Evolutionary conservation across 2,888 invertebrate genomes (phyloP).

Genomic region (Athalia circularis): DNA sequence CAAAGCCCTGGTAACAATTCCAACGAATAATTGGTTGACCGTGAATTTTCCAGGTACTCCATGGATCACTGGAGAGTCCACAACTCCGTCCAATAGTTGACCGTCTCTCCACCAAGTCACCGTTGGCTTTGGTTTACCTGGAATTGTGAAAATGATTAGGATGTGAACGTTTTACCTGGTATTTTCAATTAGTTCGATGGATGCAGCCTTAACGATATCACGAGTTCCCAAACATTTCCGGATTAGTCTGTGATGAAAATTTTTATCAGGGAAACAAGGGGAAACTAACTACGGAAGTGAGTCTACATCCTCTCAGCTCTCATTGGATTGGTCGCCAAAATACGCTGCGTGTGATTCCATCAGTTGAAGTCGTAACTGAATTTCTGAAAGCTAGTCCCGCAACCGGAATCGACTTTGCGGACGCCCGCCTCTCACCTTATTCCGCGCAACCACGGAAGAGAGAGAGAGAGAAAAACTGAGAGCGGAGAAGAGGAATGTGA

Average conservation of each 20-base stretch:
- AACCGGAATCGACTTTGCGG: constrained; percentile 16
- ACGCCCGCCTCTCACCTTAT: background rate
- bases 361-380: constrained; percentile 36
- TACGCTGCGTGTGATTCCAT: constrained; percentile 13
- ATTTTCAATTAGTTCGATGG: too few species aligned
- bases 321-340: background rate
- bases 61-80: constrained; percentile 78
- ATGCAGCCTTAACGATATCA: too few species aligned
- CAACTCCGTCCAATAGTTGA: constrained; percentile 83
- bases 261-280: too few species aligned
- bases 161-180: background rate
- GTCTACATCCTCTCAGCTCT: too few species aligned
- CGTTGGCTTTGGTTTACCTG: constrained; percentile 88
- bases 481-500: too few species aligned
- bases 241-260: too few species aligned
- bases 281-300: too few species aligned
- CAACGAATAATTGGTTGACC: constrained; percentile 86
- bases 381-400: constrained; percentile 20
- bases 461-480: background rate
- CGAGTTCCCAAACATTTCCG: too few species aligned
- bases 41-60: constrained; percentile 78
- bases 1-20: constrained; percentile 82
- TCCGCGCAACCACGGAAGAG: background rate
- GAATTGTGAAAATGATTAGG: constrained; percentile 53
- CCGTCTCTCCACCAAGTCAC: constrained; percentile 90